phyloP scores from a whole-genome alignment of 2,113 vertebrate genomes.

The Myanophis thanlyinensis region DNA sequence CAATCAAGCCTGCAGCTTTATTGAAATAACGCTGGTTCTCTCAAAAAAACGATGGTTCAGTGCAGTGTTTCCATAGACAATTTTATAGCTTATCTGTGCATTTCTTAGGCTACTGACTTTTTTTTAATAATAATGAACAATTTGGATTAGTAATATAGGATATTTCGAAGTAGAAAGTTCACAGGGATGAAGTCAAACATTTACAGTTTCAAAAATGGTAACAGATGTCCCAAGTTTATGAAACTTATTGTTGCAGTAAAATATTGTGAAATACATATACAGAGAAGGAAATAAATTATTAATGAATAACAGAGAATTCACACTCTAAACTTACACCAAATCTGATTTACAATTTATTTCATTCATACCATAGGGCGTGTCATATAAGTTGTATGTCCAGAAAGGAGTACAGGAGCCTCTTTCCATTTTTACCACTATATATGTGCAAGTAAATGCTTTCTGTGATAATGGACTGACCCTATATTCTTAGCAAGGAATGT shows the following conservation, averaged over 20 bases:
- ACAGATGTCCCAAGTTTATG: neutral
- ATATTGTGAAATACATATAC: neutral
- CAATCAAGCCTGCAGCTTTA: neutral
- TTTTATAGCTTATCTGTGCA: neutral
- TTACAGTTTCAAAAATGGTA: neutral
- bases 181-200: neutral
- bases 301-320: neutral
- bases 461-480: neutral
- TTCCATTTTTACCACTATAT: neutral
- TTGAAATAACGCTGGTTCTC: neutral
- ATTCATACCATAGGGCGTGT: neutral
- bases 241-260: neutral
- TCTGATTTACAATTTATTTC: neutral
- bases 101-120: neutral
- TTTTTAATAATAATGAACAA: neutral
- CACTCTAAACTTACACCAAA: neutral
- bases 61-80: neutral
- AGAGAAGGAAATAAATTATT: accelerated
- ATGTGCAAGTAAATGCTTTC: accelerated
- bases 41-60: neutral
- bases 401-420: neutral
- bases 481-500: neutral
- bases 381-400: neutral
- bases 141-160: neutral
- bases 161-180: neutral